Evolutionary conservation across 2,888 invertebrate genomes (phyloP).

Genomic region (Entomobrya multifasciata): DNA sequence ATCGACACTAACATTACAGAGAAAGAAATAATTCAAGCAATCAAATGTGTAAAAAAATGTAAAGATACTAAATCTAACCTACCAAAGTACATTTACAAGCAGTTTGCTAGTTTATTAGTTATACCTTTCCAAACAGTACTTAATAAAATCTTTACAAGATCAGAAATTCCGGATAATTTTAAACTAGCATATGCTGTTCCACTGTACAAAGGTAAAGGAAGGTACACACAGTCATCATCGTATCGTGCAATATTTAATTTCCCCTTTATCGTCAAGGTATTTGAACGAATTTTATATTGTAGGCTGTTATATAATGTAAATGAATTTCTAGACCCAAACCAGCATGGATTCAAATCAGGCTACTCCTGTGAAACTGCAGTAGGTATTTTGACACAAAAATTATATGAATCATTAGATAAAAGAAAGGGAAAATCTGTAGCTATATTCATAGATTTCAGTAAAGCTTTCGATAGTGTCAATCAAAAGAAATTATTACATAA

Average conservation of each 20-base stretch:
- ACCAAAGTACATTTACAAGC: constrained; percentile 2
- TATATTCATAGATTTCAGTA: constrained; percentile 57
- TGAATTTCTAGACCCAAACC: neutral
- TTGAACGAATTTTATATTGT: neutral
- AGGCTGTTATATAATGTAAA: neutral
- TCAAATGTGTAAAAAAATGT: constrained; percentile 2
- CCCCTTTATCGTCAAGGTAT: constrained; percentile 7
- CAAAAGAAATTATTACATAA: too few species aligned
- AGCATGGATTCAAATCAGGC: constrained; percentile 49
- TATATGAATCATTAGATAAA: constrained; percentile 24
- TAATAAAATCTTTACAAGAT: neutral
- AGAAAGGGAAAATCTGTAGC: constrained; percentile 30
- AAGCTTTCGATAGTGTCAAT: constrained; percentile 57
- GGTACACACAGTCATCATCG: neutral
- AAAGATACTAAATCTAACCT: neutral
- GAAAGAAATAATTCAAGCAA: neutral
- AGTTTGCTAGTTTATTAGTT: neutral
- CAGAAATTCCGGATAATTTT: neutral
- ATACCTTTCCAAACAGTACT: neutral
- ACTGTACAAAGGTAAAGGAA: constrained; percentile 16
- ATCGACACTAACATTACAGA: neutral
- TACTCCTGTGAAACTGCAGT: constrained; percentile 57
- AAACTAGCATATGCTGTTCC: neutral
- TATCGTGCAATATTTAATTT: constrained; percentile 20
- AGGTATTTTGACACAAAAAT: constrained; percentile 17